These are phyloP conservation scores for Melanotaenia pygmaea DNA, from an alignment of 2,797 vertebrate genomes.

Conservation along the genomic window DNA sequence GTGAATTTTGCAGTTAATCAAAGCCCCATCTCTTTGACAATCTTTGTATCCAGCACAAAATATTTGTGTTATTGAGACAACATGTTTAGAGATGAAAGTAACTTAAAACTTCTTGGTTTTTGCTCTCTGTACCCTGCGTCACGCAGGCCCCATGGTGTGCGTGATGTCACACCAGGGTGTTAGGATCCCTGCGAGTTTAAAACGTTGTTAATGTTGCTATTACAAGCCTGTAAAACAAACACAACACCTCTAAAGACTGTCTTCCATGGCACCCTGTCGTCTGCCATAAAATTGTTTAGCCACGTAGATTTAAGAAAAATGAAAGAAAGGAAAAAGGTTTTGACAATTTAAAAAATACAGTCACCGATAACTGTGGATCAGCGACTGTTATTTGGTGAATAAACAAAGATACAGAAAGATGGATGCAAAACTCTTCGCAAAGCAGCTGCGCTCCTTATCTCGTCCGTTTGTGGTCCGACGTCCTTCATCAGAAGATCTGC, in stretches of 20 bases:
- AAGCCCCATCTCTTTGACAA: neutral
- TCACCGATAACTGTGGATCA: too few species aligned
- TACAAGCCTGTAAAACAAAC: conserved; percentile 80
- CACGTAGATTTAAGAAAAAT: conserved; percentile 45
- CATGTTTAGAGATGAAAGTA: neutral
- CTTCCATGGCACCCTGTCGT: conserved; percentile 56
- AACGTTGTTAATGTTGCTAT: conserved; percentile 75
- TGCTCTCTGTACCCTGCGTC: conserved; percentile 25
- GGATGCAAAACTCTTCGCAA: neutral
- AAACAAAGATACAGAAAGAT: neutral
- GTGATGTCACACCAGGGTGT: conserved; percentile 69
- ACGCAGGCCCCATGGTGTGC: conserved; percentile 28
- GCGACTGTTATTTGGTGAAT: neutral
- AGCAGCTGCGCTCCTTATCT: conserved; percentile 51
- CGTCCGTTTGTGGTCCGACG: conserved; percentile 41
- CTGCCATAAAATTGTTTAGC: conserved; percentile 34
- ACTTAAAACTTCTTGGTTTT: neutral
- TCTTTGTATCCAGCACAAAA: neutral
- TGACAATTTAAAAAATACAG: neutral
- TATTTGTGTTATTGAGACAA: neutral
- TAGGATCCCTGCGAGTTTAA: conserved; percentile 70
- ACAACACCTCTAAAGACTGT: conserved; percentile 67
- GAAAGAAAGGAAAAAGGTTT: neutral
- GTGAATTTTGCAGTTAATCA: neutral
- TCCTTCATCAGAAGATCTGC: conserved; percentile 39